phyloP scores from a whole-genome alignment of 2,797 vertebrate genomes.

The Enteromius thamalakanensis region DNA sequence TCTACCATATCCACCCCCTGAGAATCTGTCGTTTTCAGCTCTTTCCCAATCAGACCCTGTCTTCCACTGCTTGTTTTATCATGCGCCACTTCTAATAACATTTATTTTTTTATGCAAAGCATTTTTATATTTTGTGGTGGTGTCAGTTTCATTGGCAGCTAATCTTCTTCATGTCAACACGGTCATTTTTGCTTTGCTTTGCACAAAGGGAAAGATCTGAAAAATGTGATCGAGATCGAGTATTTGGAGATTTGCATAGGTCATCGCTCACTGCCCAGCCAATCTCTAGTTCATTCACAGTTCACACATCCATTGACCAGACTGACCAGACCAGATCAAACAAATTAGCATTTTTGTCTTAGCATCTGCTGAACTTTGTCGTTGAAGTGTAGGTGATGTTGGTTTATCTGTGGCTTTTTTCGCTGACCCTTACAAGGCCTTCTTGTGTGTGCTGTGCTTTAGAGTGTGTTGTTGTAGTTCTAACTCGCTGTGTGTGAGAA shows the following conservation, averaged over 20 bases:
- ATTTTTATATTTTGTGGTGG: not conserved
- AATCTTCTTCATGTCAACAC: not conserved
- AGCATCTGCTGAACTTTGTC: not conserved
- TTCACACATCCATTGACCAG: not conserved
- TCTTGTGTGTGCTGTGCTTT: not conserved
- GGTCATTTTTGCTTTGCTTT: not conserved
- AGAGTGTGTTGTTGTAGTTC: not conserved
- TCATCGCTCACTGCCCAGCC: not conserved
- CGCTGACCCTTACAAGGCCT: not conserved
- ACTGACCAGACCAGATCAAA: not conserved
- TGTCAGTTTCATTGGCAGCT: not conserved
- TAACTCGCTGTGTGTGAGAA: not conserved
- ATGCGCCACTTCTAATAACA: not conserved
- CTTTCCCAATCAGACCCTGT: constrained; percentile 10
- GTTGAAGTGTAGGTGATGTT: not conserved
- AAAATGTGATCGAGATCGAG: not conserved
- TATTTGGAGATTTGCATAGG: not conserved
- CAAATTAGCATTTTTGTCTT: not conserved
- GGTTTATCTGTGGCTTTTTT: not conserved
- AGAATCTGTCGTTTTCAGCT: constrained; percentile 11
- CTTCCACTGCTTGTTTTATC: not conserved
- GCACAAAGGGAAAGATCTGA: not conserved
- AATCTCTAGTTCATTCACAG: not conserved
- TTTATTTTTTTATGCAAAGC: not conserved
- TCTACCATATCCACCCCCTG: constrained; percentile 9